phyloP scores from a whole-genome alignment of 2,797 vertebrate genomes.

The Anas acuta region DNA sequence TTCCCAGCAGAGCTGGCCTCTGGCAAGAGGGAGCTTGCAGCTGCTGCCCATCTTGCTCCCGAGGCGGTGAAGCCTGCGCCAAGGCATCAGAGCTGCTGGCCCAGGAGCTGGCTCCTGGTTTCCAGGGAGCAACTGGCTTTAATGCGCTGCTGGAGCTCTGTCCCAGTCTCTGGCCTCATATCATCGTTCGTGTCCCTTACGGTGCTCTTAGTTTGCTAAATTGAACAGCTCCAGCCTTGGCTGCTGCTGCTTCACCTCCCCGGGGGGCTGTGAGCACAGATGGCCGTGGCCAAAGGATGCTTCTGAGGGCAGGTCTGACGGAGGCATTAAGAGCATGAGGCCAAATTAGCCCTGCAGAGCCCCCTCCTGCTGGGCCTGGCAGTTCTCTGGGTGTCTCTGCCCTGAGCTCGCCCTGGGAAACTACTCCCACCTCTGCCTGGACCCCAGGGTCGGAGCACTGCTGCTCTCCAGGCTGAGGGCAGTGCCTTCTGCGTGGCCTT shows the following conservation, averaged over 20 bases:
- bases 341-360: neutral
- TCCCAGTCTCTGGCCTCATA: rapidly evolving
- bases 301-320: neutral
- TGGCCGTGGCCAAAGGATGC: rapidly evolving
- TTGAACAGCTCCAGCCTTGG: neutral
- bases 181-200: neutral
- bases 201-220: neutral
- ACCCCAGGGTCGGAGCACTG: neutral
- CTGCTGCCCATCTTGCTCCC: neutral
- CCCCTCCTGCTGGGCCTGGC: neutral
- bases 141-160: neutral
- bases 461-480: neutral
- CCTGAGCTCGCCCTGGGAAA: neutral
- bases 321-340: neutral
- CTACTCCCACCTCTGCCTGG: neutral
- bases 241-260: neutral
- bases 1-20: neutral
- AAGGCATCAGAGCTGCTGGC: neutral
- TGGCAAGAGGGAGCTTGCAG: neutral
- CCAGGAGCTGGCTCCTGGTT: neutral
- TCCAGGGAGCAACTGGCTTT: neutral
- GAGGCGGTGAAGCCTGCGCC: neutral
- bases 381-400: neutral
- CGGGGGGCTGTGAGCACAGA: neutral
- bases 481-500: neutral